phyloP scores from a whole-genome alignment of 2,113 vertebrate genomes.

The Urocynchramus pylzowi region DNA sequence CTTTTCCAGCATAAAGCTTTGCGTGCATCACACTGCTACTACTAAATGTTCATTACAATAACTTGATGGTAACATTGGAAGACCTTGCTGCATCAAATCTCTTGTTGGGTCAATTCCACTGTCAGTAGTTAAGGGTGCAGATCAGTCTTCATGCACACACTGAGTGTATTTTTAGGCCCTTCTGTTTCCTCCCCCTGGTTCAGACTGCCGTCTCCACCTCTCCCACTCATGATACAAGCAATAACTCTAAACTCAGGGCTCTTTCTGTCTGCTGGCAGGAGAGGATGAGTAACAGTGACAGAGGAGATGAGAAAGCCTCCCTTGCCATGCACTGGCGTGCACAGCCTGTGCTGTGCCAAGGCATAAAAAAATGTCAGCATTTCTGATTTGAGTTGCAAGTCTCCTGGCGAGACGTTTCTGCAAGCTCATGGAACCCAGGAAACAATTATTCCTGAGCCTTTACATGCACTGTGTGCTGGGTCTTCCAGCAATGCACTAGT shows the following conservation, averaged over 20 bases:
- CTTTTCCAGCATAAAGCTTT: not conserved
- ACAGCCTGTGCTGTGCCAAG: not conserved
- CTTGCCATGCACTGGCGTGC: not conserved
- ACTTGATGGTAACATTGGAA: not conserved
- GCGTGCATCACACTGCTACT: accelerated
- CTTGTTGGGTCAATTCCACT: not conserved
- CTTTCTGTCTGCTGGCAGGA: not conserved
- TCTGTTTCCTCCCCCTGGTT: not conserved
- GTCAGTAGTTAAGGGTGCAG: not conserved
- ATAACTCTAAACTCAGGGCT: not conserved
- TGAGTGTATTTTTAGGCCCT: not conserved
- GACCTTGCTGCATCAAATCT: not conserved
- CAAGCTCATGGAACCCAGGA: not conserved
- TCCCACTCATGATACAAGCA: not conserved
- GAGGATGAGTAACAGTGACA: not conserved
- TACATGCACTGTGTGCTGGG: not conserved
- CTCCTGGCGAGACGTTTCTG: accelerated
- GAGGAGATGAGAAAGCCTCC: not conserved
- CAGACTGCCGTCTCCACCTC: not conserved
- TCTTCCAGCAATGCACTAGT: not conserved
- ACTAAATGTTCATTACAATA: not conserved
- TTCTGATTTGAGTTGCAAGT: not conserved
- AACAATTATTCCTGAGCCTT: not conserved
- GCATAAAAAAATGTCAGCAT: not conserved
- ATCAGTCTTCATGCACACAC: not conserved